phyloP scores from a whole-genome alignment of 2,113 vertebrate genomes.

The Tenrec ecaudatus region DNA sequence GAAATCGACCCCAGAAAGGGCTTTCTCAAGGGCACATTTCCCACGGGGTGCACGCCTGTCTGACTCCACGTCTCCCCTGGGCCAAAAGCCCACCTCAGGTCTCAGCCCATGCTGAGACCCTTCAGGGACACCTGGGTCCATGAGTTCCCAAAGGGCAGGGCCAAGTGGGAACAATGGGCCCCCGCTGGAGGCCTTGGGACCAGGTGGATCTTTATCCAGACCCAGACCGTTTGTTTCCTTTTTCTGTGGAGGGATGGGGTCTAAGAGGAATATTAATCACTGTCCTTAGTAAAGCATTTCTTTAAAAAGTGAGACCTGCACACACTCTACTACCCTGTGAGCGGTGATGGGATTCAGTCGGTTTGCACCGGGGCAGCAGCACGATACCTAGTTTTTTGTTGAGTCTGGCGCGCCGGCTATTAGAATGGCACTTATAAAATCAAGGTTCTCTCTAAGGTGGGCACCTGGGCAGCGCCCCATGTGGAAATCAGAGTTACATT shows the following conservation, averaged over 20 bases:
- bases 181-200: neutral
- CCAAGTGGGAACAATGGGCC: neutral
- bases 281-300: conserved; percentile 1
- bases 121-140: neutral
- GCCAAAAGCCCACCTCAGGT: neutral
- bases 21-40: neutral
- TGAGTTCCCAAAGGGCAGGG: neutral
- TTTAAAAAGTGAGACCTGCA: neutral
- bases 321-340: neutral
- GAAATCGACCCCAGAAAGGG: neutral
- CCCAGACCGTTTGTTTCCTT: conserved; percentile 23
- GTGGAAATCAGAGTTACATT: too few species aligned
- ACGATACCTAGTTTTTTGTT: too few species aligned
- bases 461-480: too few species aligned
- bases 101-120: neutral
- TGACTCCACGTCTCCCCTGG: neutral
- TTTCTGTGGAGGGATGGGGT: conserved; percentile 14
- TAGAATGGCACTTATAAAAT: too few species aligned
- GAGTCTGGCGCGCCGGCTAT: too few species aligned
- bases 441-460: too few species aligned
- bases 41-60: neutral
- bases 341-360: too few species aligned
- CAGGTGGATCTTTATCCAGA: neutral
- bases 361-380: too few species aligned
- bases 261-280: neutral